Conservation (phyloP, 2,797 vertebrate species). For the Cuculus canorus region DNA sequence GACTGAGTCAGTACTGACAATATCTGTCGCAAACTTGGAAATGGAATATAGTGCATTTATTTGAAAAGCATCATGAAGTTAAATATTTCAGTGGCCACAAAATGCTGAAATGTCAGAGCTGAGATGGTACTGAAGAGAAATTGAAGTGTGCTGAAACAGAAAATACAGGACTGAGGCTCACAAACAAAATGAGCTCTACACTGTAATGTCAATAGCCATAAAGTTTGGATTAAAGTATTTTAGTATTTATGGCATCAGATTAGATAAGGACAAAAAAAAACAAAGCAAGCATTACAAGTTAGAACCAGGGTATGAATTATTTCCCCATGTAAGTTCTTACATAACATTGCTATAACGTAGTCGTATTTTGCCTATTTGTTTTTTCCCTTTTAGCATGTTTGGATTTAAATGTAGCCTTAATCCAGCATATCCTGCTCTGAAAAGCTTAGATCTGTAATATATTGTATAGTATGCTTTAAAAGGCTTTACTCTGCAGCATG, state of each 20-base stretch:
- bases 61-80: neutral
- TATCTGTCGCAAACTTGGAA: neutral
- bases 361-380: neutral
- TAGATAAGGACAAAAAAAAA: neutral
- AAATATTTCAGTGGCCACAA: neutral
- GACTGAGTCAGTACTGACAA: neutral
- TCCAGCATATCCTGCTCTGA: slow-evolving; percentile 48
- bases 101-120: neutral
- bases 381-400: slow-evolving; percentile 26
- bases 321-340: slow-evolving; percentile 4
- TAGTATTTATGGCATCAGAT: neutral
- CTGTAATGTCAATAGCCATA: neutral
- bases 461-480: neutral
- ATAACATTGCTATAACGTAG: neutral
- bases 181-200: neutral
- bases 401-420: slow-evolving; percentile 52
- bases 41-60: neutral
- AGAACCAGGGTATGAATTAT: neutral
- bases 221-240: slow-evolving; percentile 29
- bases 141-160: neutral
- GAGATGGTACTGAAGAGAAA: neutral
- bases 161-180: neutral
- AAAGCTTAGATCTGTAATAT: slow-evolving; percentile 33
- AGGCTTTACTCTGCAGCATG: neutral
- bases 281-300: neutral